Evolutionary conservation across 2,888 invertebrate genomes (phyloP).

Genomic region (Drosophila nr. perissopoda): DNA sequence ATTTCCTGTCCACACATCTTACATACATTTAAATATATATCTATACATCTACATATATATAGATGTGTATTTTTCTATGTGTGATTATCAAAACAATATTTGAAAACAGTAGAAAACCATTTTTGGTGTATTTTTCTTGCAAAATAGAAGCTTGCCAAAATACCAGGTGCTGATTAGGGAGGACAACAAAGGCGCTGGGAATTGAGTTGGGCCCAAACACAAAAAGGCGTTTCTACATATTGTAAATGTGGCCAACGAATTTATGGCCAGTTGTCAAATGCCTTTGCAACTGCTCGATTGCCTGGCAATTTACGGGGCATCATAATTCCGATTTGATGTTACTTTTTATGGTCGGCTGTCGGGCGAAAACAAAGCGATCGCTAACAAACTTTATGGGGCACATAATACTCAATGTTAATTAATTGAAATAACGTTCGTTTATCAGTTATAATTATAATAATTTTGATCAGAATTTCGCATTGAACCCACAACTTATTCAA

Average conservation of each 20-base stretch:
- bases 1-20: slow-evolving; percentile 67
- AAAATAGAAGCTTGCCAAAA: neutral
- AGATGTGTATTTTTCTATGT: slow-evolving; percentile 48
- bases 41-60: neutral
- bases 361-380: slow-evolving; percentile 47
- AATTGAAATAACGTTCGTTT: slow-evolving; percentile 73
- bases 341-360: slow-evolving; percentile 46
- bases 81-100: slow-evolving; percentile 26
- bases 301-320: slow-evolving; percentile 62
- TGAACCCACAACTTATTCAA: slow-evolving; percentile 37
- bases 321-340: slow-evolving; percentile 62
- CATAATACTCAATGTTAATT: slow-evolving; percentile 76
- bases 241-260: slow-evolving; percentile 55
- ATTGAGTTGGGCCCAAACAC: neutral
- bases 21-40: slow-evolving; percentile 24
- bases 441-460: slow-evolving; percentile 63
- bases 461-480: slow-evolving; percentile 18
- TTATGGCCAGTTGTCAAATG: slow-evolving; percentile 64
- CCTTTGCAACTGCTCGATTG: slow-evolving; percentile 60
- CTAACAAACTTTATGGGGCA: slow-evolving; percentile 35
- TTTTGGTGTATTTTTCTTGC: neutral
- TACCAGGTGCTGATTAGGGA: neutral
- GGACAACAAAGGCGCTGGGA: neutral
- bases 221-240: slow-evolving; percentile 48
- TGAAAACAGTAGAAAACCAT: neutral